These are phyloP conservation scores for Noctua fimbriata DNA, from an alignment of 2,888 invertebrate genomes.

Conservation along the genomic window DNA sequence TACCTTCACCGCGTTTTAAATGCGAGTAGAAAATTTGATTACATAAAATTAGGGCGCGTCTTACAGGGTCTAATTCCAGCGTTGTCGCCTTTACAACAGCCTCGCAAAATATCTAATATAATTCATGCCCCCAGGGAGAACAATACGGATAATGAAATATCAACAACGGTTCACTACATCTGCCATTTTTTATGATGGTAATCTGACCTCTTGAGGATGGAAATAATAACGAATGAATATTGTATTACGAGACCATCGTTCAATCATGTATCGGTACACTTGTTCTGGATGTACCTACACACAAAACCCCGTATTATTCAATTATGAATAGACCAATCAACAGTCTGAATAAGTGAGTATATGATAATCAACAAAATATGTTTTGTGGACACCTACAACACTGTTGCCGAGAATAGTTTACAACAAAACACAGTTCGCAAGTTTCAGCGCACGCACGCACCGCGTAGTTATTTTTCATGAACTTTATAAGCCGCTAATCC, in stretches of 20 bases:
- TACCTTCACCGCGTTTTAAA: conserved; percentile 73
- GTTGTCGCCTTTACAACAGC: conserved; percentile 79
- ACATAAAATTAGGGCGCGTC: conserved; percentile 78
- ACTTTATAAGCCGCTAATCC: conserved; percentile 77
- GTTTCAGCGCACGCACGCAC: conserved; percentile 25
- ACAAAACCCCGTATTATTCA: conserved; percentile 6
- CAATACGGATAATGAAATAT: conserved; percentile 83
- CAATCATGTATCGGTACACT: conserved; percentile 14
- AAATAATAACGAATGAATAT: conserved; percentile 52
- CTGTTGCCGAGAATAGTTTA: conserved; percentile 25
- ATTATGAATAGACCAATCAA: conserved; percentile 29
- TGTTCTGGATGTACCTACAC: background rate
- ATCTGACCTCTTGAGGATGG: conserved; percentile 43
- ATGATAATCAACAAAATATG: conserved; percentile 22
- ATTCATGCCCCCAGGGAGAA: conserved; percentile 75
- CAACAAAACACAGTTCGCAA: conserved; percentile 37
- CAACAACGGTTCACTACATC: conserved; percentile 75
- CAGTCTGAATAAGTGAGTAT: background rate
- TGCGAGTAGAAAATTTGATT: conserved; percentile 81
- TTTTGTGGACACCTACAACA: background rate
- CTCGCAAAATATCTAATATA: conserved; percentile 79
- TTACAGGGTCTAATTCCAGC: conserved; percentile 80
- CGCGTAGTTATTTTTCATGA: conserved; percentile 71
- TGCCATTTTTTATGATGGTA: conserved; percentile 62
- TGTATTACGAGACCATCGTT: conserved; percentile 37